phyloP scores from a whole-genome alignment of 2,888 invertebrate species.

The Cyrtodaria siliqua region DNA sequence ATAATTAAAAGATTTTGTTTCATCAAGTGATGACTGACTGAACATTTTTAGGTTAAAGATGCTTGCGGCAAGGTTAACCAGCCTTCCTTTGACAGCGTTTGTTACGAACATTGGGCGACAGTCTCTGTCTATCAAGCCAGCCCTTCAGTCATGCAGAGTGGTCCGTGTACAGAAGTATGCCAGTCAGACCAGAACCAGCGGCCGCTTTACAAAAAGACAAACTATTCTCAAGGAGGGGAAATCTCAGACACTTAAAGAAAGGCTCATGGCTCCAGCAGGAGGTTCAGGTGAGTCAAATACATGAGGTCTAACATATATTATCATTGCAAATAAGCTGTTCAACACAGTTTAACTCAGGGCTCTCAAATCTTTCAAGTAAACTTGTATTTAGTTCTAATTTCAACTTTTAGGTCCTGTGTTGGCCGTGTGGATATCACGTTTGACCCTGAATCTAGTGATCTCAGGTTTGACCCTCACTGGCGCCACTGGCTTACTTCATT shows the following conservation, averaged over 20 bases:
- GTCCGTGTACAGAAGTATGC: slow-evolving; percentile 69
- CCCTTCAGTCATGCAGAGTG: slow-evolving; percentile 29
- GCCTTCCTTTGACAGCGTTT: slow-evolving; percentile 49
- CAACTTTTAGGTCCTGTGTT: too few species aligned
- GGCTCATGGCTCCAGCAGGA: slow-evolving; percentile 91
- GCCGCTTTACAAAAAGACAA: slow-evolving; percentile 54
- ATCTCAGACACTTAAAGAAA: slow-evolving; percentile 90
- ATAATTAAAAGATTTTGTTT: too few species aligned
- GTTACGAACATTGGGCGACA: slow-evolving; percentile 29
- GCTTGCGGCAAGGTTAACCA: slow-evolving; percentile 44
- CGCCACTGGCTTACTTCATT: too few species aligned
- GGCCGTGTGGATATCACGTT: neutral
- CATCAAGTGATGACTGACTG: too few species aligned
- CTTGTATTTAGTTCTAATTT: too few species aligned
- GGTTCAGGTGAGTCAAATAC: slow-evolving; percentile 73
- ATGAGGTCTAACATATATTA: too few species aligned
- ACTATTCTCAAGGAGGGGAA: slow-evolving; percentile 66
- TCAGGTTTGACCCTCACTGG: too few species aligned
- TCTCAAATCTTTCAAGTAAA: too few species aligned
- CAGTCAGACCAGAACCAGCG: slow-evolving; percentile 51
- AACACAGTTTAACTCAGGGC: too few species aligned
- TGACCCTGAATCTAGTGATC: neutral
- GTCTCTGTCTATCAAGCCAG: slow-evolving; percentile 26
- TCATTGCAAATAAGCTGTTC: too few species aligned
- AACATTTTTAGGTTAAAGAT: slow-evolving; percentile 21